phyloP scores from a whole-genome alignment of 1,140 invertebrate genomes.

The Drosophila lacertosa region DNA sequence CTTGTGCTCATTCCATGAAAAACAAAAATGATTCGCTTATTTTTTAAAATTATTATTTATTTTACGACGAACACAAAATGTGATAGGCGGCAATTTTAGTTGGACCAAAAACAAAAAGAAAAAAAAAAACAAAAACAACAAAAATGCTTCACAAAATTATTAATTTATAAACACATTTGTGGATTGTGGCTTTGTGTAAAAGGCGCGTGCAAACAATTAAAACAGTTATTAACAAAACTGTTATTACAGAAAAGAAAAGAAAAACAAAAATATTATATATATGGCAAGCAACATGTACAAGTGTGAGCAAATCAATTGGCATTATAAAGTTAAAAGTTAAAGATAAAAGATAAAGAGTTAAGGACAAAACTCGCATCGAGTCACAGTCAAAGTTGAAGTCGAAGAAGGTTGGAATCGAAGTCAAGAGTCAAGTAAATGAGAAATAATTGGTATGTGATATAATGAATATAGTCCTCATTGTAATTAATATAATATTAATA shows the following conservation, averaged over 20 bases:
- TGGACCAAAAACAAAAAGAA: slow-evolving; percentile 61
- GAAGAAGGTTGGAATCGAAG: slow-evolving; percentile 11
- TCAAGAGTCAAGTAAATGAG: slow-evolving; percentile 63
- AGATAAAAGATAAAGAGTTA: slow-evolving; percentile 24
- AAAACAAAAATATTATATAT: slow-evolving; percentile 33
- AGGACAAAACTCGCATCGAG: slow-evolving; percentile 73
- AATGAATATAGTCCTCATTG: slow-evolving; percentile 83
- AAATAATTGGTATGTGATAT: slow-evolving; percentile 83
- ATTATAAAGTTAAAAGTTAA: slow-evolving; percentile 51
- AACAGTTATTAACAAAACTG: slow-evolving; percentile 54
- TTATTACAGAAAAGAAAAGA: slow-evolving; percentile 26
- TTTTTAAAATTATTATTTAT: slow-evolving; percentile 64
- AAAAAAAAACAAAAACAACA: slow-evolving; percentile 19
- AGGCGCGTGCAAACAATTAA: slow-evolving; percentile 53
- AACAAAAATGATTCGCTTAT: slow-evolving; percentile 36
- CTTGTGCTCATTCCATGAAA: slow-evolving; percentile 78
- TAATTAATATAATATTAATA: slow-evolving; percentile 76
- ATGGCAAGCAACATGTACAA: slow-evolving; percentile 53
- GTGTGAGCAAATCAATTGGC: slow-evolving; percentile 53
- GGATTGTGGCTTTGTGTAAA: slow-evolving; percentile 60
- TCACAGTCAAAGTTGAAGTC: slow-evolving; percentile 57
- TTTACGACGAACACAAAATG: slow-evolving; percentile 66
- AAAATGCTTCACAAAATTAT: slow-evolving; percentile 37
- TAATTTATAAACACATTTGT: slow-evolving; percentile 38
- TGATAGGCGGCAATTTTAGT: slow-evolving; percentile 78